phyloP scores from a whole-genome alignment of 1,140 invertebrate genomes.

The Cepaea nemoralis region DNA sequence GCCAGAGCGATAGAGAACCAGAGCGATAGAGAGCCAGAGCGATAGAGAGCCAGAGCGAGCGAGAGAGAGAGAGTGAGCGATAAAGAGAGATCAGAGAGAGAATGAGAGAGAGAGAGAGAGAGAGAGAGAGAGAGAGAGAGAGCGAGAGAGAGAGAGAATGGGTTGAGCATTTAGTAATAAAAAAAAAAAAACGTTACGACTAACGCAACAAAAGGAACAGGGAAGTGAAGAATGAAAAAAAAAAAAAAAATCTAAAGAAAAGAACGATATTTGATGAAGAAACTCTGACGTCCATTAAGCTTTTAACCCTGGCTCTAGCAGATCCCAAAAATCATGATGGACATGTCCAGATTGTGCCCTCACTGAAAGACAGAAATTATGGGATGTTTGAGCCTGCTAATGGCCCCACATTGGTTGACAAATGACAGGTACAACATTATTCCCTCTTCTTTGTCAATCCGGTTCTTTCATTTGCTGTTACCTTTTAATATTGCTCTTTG shows the following conservation, averaged over 20 bases:
- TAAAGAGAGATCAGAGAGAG: too few species aligned
- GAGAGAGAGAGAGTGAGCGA: too few species aligned
- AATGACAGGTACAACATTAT: background rate
- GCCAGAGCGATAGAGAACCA: too few species aligned
- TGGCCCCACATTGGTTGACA: background rate
- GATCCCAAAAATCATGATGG: slow-evolving; percentile 3
- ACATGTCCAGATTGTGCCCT: background rate
- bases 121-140: too few species aligned
- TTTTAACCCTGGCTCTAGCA: background rate
- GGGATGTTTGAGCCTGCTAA: slow-evolving; percentile 1
- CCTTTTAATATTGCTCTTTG: background rate
- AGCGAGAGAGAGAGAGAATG: background rate
- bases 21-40: too few species aligned
- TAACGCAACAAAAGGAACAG: background rate
- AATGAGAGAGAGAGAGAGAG: too few species aligned
- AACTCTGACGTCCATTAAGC: background rate
- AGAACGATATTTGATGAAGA: background rate
- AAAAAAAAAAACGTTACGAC: background rate
- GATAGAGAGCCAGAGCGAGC: too few species aligned
- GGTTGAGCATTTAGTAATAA: background rate
- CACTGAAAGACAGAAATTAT: background rate
- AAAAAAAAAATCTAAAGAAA: background rate
- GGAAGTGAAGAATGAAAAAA: background rate
- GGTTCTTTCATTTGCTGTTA: background rate
- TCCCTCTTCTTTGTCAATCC: background rate